Conservation (phyloP, 2,888 invertebrate species). For the Diaprepes abbreviatus region DNA sequence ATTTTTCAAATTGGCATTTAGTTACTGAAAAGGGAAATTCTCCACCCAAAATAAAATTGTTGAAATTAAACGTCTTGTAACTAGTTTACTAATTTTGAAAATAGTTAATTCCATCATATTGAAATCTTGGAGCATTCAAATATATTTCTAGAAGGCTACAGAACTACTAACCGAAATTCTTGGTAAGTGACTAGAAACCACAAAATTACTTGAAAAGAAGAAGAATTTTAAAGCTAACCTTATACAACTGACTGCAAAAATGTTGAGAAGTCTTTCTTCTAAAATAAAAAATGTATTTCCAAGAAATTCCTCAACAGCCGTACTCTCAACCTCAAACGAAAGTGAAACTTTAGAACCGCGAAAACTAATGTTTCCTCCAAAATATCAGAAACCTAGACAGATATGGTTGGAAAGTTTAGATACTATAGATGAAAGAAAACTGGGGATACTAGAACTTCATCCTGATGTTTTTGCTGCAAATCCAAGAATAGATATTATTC, state of each 20-base stretch:
- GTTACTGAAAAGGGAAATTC: too few relatives aligned
- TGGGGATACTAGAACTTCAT: constrained; percentile 91
- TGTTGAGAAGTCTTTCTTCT: constrained; percentile 53
- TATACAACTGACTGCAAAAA: constrained; percentile 27
- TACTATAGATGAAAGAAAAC: constrained; percentile 79
- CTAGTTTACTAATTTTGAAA: too few relatives aligned
- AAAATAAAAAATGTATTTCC: constrained; percentile 50
- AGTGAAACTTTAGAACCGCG: constrained; percentile 40
- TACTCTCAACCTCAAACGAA: constrained; percentile 36
- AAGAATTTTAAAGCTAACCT: background rate
- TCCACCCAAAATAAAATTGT: too few relatives aligned
- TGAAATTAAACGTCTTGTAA: too few relatives aligned
- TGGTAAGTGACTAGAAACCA: too few relatives aligned
- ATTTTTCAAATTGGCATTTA: too few relatives aligned
- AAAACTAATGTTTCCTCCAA: constrained; percentile 65
- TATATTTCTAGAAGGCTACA: too few relatives aligned
- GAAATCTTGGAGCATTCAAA: too few relatives aligned
- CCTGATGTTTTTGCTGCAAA: constrained; percentile 87
- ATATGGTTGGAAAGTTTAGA: constrained; percentile 91
- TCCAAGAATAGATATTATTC: constrained; percentile 90
- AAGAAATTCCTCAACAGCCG: constrained; percentile 50
- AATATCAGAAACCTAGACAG: constrained; percentile 77
- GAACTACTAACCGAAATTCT: too few relatives aligned
- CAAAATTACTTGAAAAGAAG: too few relatives aligned
- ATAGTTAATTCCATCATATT: too few relatives aligned